These are phyloP conservation scores for Oryzias melastigma DNA, from an alignment of 2,113 vertebrate genomes.

Conservation along the genomic window DNA sequence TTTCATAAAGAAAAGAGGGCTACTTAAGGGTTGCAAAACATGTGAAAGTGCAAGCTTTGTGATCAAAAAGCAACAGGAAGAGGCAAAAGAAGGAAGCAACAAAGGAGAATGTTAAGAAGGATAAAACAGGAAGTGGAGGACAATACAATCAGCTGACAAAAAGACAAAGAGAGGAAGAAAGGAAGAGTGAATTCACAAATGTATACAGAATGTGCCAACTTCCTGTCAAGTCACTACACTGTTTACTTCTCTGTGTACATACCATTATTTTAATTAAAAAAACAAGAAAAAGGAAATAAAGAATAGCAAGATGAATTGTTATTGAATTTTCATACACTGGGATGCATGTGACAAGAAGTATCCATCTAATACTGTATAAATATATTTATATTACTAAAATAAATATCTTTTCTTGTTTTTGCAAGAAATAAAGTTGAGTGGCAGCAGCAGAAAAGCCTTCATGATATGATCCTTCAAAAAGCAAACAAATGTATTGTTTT, in stretches of 20 bases:
- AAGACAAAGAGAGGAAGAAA: background rate
- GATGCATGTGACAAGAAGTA: too few species aligned
- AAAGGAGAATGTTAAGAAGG: constrained; percentile 26
- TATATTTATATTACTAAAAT: background rate
- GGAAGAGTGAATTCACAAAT: background rate
- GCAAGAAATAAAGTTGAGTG: background rate
- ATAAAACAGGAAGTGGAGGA: constrained; percentile 24
- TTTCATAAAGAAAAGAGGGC: constrained; percentile 65
- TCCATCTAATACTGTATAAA: too few species aligned
- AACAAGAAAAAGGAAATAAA: constrained; percentile 16
- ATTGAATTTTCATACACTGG: too few species aligned
- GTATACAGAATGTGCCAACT: constrained; percentile 13
- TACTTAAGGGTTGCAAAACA: constrained; percentile 51
- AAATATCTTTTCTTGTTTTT: background rate
- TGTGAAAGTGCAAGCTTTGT: constrained; percentile 59
- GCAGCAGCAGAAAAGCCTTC: background rate
- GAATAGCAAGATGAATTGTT: constrained; percentile 9
- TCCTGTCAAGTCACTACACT: constrained; percentile 36
- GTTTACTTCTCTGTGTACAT: constrained; percentile 25
- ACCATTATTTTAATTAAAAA: constrained; percentile 1
- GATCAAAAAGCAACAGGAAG: constrained; percentile 58
- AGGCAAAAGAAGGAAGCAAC: constrained; percentile 38
- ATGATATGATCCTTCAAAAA: background rate
- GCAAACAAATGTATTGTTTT: background rate
- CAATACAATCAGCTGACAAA: constrained; percentile 39